phyloP scores from a whole-genome alignment of 2,113 vertebrate genomes.

The Corythoichthys haematopterus region DNA sequence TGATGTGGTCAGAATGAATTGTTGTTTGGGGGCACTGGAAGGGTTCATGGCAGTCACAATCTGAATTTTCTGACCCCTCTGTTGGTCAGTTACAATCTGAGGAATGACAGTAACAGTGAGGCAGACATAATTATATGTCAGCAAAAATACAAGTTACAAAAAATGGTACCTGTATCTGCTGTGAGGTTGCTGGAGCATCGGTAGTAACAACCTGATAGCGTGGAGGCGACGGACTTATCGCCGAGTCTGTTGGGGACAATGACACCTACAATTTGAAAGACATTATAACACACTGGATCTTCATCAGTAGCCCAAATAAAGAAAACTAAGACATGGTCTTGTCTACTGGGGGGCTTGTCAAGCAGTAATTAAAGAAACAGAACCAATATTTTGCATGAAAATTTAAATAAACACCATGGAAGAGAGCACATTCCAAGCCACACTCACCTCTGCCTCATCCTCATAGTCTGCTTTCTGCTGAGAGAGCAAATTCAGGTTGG shows the following conservation, averaged over 20 bases:
- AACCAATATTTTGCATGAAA: background rate
- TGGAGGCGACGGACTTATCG: constrained; percentile 90
- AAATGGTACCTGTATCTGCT: constrained; percentile 87
- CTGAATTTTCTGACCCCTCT: constrained; percentile 96
- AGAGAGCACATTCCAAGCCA: background rate
- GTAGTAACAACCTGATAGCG: constrained; percentile 90
- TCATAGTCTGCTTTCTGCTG: constrained; percentile 86
- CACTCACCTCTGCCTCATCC: constrained; percentile 86
- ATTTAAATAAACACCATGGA: background rate
- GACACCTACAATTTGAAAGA: constrained; percentile 28
- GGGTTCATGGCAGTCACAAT: constrained; percentile 93
- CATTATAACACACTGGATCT: background rate
- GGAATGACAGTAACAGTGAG: constrained; percentile 6
- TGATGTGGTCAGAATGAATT: constrained; percentile 91
- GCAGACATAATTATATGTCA: background rate
- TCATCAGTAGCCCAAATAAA: background rate
- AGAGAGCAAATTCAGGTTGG: constrained; percentile 83
- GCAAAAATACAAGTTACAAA: background rate
- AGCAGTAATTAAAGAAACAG: background rate
- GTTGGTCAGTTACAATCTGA: constrained; percentile 96
- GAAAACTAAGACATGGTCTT: background rate
- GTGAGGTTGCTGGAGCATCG: constrained; percentile 83
- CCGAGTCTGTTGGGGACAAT: constrained; percentile 77
- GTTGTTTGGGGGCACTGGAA: constrained; percentile 83
- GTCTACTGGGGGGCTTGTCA: background rate